Conservation (phyloP, 1,140 invertebrate species). For the Ips nitidus region DNA sequence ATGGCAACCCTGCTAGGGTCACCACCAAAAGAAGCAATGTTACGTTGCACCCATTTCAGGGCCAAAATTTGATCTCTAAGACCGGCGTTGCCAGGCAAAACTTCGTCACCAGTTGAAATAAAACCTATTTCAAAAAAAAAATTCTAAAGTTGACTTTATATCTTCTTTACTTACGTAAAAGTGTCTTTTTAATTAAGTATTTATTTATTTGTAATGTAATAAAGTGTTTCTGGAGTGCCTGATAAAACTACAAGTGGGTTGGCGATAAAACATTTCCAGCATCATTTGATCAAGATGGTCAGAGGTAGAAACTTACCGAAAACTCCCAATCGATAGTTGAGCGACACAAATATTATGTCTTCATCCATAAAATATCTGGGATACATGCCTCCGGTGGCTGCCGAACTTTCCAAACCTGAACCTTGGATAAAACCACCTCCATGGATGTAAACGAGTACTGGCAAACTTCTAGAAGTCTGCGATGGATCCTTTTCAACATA, state of each 20-base stretch:
- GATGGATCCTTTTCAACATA: conserved; percentile 12
- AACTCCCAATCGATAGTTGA: conserved; percentile 28
- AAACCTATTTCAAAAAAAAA: conserved; percentile 46
- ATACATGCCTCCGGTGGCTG: neutral
- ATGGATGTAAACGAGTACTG: conserved; percentile 23
- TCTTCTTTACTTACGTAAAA: no score
- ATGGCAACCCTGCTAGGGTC: conserved; percentile 54
- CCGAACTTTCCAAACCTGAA: neutral
- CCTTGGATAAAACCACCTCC: conserved; percentile 26
- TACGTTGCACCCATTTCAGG: conserved; percentile 52
- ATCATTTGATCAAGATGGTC: no score
- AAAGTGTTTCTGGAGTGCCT: neutral
- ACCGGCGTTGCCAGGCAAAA: conserved; percentile 54
- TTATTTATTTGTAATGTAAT: neutral
- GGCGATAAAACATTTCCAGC: no score
- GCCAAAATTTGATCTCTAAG: conserved; percentile 55
- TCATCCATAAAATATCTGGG: conserved; percentile 22
- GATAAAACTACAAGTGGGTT: no score
- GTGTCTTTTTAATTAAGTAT: no score
- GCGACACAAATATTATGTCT: conserved; percentile 14
- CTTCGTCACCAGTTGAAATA: conserved; percentile 50
- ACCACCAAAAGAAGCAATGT: conserved; percentile 53
- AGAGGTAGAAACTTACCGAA: conserved; percentile 12
- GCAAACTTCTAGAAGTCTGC: neutral
- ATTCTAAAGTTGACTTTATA: neutral